These are phyloP conservation scores for Nymphalis urticae DNA, from an alignment of 2,888 invertebrate genomes.

Conservation along the genomic window DNA sequence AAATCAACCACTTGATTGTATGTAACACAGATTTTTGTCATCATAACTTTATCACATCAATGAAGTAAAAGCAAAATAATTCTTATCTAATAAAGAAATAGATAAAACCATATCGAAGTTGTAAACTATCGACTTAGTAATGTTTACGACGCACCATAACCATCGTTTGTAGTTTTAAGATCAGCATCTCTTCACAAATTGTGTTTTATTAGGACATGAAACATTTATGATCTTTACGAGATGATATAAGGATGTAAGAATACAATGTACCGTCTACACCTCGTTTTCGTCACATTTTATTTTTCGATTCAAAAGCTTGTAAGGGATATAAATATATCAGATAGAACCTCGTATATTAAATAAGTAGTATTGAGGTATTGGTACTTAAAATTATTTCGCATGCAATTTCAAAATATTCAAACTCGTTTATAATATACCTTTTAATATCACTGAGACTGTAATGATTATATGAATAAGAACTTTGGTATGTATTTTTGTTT, in stretches of 20 bases:
- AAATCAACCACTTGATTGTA: too few species aligned
- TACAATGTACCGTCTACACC: constrained; percentile 49
- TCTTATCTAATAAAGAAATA: constrained; percentile 53
- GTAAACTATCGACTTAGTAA: constrained; percentile 58
- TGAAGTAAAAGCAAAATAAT: constrained; percentile 34
- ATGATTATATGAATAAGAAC: too few species aligned
- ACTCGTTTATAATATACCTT: too few species aligned
- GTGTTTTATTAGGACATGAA: constrained; percentile 69
- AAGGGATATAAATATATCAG: constrained; percentile 6
- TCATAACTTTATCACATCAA: background rate
- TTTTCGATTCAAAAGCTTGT: constrained; percentile 1
- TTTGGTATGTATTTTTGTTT: too few species aligned
- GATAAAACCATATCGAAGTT: constrained; percentile 63
- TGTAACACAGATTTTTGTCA: background rate
- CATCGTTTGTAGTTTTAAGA: constrained; percentile 67
- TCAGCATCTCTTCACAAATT: constrained; percentile 68
- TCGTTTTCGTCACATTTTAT: constrained; percentile 5
- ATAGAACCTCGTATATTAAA: background rate
- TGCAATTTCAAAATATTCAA: background rate
- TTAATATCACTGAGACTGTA: too few species aligned
- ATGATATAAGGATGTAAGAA: constrained; percentile 51
- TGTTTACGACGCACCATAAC: constrained; percentile 65
- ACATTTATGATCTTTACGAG: constrained; percentile 59
- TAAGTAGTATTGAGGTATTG: background rate
- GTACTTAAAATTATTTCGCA: background rate